Evolutionary conservation across 64 coral and sea anemone species (phyloP), one percentile per base, ranked within the genome.

Genomic region (Cladopsammia gracilis): DNA sequence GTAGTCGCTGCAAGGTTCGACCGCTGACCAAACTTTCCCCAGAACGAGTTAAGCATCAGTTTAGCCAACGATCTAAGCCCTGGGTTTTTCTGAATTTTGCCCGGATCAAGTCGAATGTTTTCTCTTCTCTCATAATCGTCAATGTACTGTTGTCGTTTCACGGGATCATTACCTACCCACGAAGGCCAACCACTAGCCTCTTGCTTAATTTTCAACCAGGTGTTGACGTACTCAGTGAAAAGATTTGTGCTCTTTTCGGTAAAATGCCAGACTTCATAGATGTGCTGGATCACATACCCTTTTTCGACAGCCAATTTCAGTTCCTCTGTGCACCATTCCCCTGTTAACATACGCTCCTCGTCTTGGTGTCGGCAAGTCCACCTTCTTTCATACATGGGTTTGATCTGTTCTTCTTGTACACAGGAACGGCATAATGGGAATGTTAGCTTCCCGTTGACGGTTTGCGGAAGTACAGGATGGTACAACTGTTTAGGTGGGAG

Each of bases 251-350:
- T 70, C 10, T 11, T 16, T 5, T 86, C 0, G 15, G 19, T 13
- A 49, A 87, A 87, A 19, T 93, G 58, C 58, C 91, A 87, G 11
- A 87, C 74, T 60, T 93, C 73, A 6, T 87, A 58, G 0, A 79
- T 64, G 16, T 87, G 25, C 3, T 51, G 48, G 19, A 93, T 87
- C 14, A 54, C 19, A 57, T 87, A 93, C 19, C 83, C 91, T 43
- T 34, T 16, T 24, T 79, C 48, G 0, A 86, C 1, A 14, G 83
- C 91, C 69, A 22, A 24, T 13, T 78, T 1, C 11, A 93, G 10
- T 70, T 93, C 91, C 1, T 53, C 62, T 0, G 45, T 78, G 3
- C 12, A 6, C 82, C 82, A 93, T 6, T 83, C 79, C 0, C 91
- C 82, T 1, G 10, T 8, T 3, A 93, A 59, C 13, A 12, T 19